Conservation (phyloP, 2,113 vertebrate species). For the Vicugna pacos region DNA sequence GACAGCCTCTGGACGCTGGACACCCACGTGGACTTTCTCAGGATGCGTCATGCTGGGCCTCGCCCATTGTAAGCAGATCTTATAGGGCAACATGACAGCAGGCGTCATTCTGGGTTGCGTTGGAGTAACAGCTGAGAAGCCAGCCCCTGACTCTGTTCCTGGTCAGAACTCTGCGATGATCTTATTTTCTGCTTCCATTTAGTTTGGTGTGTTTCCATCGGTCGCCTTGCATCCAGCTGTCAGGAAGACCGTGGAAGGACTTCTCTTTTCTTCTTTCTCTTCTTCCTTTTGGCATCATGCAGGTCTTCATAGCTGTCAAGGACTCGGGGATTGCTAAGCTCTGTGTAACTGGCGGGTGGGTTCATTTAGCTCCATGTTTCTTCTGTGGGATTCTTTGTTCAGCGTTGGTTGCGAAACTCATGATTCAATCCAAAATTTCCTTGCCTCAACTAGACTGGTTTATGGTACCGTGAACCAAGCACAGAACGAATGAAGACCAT, state of each 20-base stretch:
- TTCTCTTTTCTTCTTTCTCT: not conserved
- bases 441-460: not conserved
- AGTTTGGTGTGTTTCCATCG: not conserved
- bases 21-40: not conserved
- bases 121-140: not conserved
- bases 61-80: not conserved
- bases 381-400: conserved; percentile 33
- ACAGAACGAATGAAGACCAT: not conserved
- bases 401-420: not conserved
- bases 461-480: not conserved
- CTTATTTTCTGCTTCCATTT: not conserved
- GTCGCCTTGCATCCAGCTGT: not conserved
- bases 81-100: not conserved
- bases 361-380: not conserved
- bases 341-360: not conserved
- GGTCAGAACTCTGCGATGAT: not conserved
- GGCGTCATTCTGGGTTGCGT: not conserved
- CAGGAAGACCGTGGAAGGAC: not conserved
- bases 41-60: not conserved
- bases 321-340: not conserved
- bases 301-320: not conserved
- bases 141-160: not conserved
- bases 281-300: not conserved
- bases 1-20: not conserved
- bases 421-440: not conserved